phyloP scores from a whole-genome alignment of 2,888 invertebrate species.

The Troides helena region DNA sequence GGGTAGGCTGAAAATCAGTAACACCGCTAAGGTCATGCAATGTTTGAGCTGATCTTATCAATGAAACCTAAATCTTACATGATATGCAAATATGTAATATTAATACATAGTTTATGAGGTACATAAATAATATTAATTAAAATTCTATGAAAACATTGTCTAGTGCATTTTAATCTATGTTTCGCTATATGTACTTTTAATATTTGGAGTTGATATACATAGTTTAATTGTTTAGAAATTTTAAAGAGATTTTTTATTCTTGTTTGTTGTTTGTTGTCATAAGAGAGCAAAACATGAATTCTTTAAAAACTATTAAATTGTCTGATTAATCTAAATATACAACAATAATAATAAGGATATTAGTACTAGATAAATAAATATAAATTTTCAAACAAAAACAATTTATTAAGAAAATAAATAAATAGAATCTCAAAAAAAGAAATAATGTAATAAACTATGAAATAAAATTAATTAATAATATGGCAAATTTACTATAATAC shows the following conservation, averaged over 20 bases:
- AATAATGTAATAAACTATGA: constrained; percentile 57
- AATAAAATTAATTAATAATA: constrained; percentile 68
- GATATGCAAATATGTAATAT: not conserved
- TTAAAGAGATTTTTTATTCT: too few relatives aligned
- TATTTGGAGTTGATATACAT: not conserved
- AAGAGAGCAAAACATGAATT: not conserved
- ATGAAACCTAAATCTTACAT: not conserved
- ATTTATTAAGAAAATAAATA: constrained; percentile 67
- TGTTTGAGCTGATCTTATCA: too few relatives aligned
- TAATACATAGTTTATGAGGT: not conserved
- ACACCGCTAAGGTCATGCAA: not conserved
- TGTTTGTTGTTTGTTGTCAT: too few relatives aligned
- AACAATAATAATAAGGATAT: not conserved
- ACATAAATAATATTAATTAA: too few relatives aligned
- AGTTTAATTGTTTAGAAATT: too few relatives aligned
- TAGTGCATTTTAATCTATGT: too few relatives aligned
- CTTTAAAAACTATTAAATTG: not conserved
- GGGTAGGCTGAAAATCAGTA: not conserved
- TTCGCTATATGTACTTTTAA: not conserved
- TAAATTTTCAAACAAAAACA: constrained; percentile 60
- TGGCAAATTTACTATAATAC: constrained; percentile 68
- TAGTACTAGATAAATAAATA: constrained; percentile 42
- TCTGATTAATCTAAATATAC: not conserved
- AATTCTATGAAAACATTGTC: not conserved
- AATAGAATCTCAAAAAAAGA: constrained; percentile 63